Conservation (phyloP, 1,140 invertebrate species). For the Sminthurides bifidus region DNA sequence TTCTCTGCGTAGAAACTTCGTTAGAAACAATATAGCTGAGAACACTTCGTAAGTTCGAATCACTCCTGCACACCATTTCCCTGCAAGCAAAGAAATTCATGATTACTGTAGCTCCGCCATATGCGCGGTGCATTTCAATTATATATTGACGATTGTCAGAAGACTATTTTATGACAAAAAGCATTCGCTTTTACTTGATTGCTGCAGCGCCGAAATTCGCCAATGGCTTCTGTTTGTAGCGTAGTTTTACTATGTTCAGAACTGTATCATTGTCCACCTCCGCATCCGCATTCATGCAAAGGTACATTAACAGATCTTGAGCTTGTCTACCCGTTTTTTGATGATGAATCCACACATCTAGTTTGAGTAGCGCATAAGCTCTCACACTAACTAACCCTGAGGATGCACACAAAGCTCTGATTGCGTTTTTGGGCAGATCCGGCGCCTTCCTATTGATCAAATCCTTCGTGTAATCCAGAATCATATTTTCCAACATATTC, state of each 20-base stretch:
- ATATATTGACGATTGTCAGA: too few species aligned
- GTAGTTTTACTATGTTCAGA: constrained; percentile 73
- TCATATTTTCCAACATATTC: constrained; percentile 49
- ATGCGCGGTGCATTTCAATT: too few species aligned
- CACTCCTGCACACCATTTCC: constrained; percentile 61
- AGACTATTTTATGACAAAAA: too few species aligned
- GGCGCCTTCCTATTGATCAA: constrained; percentile 23
- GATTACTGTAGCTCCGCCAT: too few species aligned
- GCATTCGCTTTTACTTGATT: constrained; percentile 46
- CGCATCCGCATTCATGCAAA: constrained; percentile 67
- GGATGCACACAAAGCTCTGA: constrained; percentile 9
- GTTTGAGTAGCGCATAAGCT: constrained; percentile 60
- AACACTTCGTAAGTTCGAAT: constrained; percentile 71
- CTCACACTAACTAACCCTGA: constrained; percentile 44
- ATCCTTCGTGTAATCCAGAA: constrained; percentile 76
- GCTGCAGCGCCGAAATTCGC: constrained; percentile 78
- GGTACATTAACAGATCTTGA: constrained; percentile 82
- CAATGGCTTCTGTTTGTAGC: constrained; percentile 84
- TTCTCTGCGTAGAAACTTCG: constrained; percentile 74
- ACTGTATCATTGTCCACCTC: constrained; percentile 71
- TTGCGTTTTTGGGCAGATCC: constrained; percentile 23
- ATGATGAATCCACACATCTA: constrained; percentile 92
- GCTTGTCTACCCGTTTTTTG: constrained; percentile 81
- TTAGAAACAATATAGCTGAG: constrained; percentile 89
- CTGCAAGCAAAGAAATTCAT: too few species aligned